Percentiles rank a stretch among this genome's conserved stretches.
Evolutionary conservation across 2,797 vertebrate genomes (phyloP).

Genomic region (Micropoecilia bifurca): DNA sequence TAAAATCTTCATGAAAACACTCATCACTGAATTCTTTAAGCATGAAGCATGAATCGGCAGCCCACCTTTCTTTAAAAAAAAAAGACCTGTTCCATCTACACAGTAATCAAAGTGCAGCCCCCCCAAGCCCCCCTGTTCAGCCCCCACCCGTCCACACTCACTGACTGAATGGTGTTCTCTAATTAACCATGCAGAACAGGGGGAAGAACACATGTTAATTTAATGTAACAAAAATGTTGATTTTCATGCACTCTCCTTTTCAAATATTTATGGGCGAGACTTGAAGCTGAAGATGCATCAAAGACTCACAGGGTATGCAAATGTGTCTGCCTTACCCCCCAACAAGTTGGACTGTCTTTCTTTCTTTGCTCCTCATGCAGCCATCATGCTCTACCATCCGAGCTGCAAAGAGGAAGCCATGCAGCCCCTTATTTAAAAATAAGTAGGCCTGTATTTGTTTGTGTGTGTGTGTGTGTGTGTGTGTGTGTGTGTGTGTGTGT

Average conservation of each 20-base stretch:
- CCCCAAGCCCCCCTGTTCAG: no score
- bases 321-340: slow-evolving; percentile 80
- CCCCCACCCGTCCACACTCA: slow-evolving; percentile 50
- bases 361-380: slow-evolving; percentile 46
- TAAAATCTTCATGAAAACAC: slow-evolving; percentile 13
- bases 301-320: slow-evolving; percentile 85
- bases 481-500: no score
- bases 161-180: slow-evolving; percentile 76
- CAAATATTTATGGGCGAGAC: slow-evolving; percentile 87
- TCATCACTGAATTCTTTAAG: slow-evolving; percentile 28
- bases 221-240: slow-evolving; percentile 91
- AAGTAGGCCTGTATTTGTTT: slow-evolving; percentile 41
- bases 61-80: slow-evolving; percentile 53
- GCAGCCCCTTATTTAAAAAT: slow-evolving; percentile 49
- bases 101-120: slow-evolving; percentile 67
- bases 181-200: slow-evolving; percentile 86
- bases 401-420: slow-evolving; percentile 60
- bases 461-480: no score
- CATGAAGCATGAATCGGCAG: slow-evolving; percentile 72
- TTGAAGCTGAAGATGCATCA: slow-evolving; percentile 86
- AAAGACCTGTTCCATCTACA: slow-evolving; percentile 69
- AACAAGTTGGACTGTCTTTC: slow-evolving; percentile 79
- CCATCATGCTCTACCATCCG: slow-evolving; percentile 36
- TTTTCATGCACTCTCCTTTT: slow-evolving; percentile 86
- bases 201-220: slow-evolving; percentile 89